Evolutionary conservation across 1,140 invertebrate genomes (phyloP), one percentile per base, ranked within the genome.

Genomic region (Apocrypta bakeri): DNA sequence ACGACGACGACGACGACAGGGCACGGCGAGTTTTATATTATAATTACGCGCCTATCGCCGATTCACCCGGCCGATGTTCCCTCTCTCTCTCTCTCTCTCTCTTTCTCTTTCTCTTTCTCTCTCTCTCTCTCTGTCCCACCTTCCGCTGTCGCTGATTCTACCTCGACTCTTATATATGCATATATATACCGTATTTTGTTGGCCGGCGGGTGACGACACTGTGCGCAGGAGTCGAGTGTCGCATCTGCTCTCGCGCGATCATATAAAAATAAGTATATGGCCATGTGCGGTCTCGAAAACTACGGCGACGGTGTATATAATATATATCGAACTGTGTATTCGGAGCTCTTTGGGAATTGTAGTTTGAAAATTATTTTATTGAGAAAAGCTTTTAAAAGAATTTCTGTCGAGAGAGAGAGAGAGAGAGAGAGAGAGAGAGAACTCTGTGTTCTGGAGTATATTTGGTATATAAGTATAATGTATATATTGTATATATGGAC

Each of bases 11-110:
- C 85, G 85, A 84, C 86, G 85, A 87, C 86, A 87, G 85, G 85
- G 84, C 81, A 86, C 88, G 85, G 82, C 86, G 82, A 88, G 85
- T 89, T 89, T 90, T 87, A 89, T 90, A 90, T 90, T 90, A 89
- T 89, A 90, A 89, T 90, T 89, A 89, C 86, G 85, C 85, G 84
- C 85, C 85, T 85, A 88, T 87, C 84, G 80, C 71, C 84, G 81
- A 83, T 84, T 86, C 82, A 76, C 76, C 48, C 81, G 25, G 56
- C 61, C 63, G 40, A 79, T 71, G 80, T 66, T 80, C 42, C 61
- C n/a, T 29, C 24, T 29, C 27, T 42, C 24, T 27, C 31, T 37
- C 24, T 29, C 24, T 78, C 64, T 37, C 31, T 78, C n/a, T 12
- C 48, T 74, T 25, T 72, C 37, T 72, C 24, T 73, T 2, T 73